Evolutionary conservation across 2,113 vertebrate genomes (phyloP), one percentile per base, ranked within the genome.

Genomic region (Micromys minutus): DNA sequence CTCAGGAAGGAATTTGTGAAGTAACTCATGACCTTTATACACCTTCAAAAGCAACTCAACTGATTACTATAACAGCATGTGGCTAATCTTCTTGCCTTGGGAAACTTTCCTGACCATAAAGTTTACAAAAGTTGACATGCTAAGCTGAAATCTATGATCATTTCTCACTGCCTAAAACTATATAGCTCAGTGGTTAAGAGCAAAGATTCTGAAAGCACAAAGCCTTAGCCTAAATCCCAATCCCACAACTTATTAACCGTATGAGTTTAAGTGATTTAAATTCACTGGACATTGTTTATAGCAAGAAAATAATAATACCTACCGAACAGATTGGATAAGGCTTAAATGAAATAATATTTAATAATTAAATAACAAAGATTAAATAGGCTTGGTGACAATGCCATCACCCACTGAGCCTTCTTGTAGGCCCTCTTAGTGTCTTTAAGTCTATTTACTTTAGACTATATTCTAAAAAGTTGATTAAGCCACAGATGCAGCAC

Each of bases 301-400:
- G 89, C 4, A 96, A 24, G 57, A 94, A 95, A 94, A 87, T 76
- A 94, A 95, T 21, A 80, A n/a, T 72, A 34, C 31, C 85, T 90
- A 90, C n/a, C n/a, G 67, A 89, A 79, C 74, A 65, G 36, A 21
- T n/a, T 94, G 31, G 26, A 84, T 91, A 95, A 91, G 57, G 12
- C 85, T 89, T 91, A 97, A 59, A 85, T 84, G 45, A 52, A 80
- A n/a, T 80, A 92, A 86, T 61, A 92, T 31, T 63, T 57, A 85
- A 74, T 63, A 95, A 95, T 59, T 65, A 92, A 93, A 91, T 80
- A 88, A 76, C 71, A 76, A 92, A 22, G 31, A 87, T 81, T 80
- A 94, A 80, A 92, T 59, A 80, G 69, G 3, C 15, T 92, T 83
- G 55, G 24, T 83, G 55, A 55, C 55, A 83, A 26, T 61, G 80